Conservation (phyloP, 53 echinoderm and acorn worm species). For the Luidia sarsii region DNA sequence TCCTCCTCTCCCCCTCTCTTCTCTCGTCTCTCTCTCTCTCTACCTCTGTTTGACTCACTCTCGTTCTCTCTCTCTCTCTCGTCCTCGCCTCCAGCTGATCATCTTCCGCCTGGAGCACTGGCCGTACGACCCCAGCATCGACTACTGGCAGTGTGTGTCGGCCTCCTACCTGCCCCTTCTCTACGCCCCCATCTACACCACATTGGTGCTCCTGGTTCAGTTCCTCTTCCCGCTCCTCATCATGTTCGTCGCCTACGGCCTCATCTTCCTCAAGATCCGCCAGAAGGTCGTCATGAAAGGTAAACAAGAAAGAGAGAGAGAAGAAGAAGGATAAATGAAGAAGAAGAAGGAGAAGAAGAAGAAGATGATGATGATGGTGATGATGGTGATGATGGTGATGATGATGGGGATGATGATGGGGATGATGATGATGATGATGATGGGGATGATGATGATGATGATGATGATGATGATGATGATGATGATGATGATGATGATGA, state of each 20-base stretch:
- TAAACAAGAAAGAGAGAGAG: background rate
- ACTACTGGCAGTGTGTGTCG: constrained; percentile 49
- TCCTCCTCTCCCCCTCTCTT: no score
- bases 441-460: no score
- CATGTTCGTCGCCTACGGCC: constrained; percentile 78
- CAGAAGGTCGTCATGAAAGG: constrained; percentile 47
- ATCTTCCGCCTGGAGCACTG: constrained; percentile 47
- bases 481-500: no score
- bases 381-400: no score
- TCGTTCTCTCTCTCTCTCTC: background rate
- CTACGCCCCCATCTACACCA: constrained; percentile 42
- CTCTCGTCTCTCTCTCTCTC: background rate
- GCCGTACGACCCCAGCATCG: constrained; percentile 29
- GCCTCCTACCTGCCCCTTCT: background rate
- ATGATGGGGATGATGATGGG: no score
- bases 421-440: no score
- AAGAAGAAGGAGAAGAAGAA: no score
- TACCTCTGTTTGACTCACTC: background rate
- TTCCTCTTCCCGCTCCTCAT: constrained; percentile 68
- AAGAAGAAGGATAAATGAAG: no score
- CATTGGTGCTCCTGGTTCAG: constrained; percentile 65
- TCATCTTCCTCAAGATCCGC: constrained; percentile 78
- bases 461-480: no score
- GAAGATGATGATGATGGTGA: no score
- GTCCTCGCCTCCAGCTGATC: constrained; percentile 35